Evolutionary conservation across 1,140 invertebrate genomes (phyloP).

Genomic region (Heterodera schachtii): DNA sequence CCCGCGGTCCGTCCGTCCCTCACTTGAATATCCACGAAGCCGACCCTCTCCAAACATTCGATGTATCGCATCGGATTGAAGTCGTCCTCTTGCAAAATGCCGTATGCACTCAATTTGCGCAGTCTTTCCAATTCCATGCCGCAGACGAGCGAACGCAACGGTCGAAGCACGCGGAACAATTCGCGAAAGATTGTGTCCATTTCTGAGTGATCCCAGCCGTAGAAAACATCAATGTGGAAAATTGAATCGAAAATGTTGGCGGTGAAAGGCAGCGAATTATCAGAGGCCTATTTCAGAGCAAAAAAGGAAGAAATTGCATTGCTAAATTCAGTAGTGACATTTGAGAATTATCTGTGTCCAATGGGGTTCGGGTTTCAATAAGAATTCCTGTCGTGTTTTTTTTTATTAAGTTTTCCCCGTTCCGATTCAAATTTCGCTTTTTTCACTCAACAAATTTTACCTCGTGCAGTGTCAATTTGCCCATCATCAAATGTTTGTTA

Average conservation of each 20-base stretch:
- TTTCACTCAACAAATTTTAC: background rate
- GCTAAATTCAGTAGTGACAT: background rate
- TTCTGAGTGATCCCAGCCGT: conserved; percentile 26
- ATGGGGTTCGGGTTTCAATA: too few species aligned
- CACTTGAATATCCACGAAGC: conserved; percentile 26
- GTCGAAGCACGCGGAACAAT: conserved; percentile 33
- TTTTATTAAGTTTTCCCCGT: too few species aligned
- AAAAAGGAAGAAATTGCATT: background rate
- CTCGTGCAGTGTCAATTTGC: background rate
- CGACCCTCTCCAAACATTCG: conserved; percentile 33
- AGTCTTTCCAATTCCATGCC: conserved; percentile 43
- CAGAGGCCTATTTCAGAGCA: background rate
- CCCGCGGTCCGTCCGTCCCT: too few species aligned
- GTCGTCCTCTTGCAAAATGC: conserved; percentile 28
- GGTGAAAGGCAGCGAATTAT: conserved; percentile 30
- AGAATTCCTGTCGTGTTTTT: too few species aligned
- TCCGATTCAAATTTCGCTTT: too few species aligned
- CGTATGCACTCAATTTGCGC: conserved; percentile 27
- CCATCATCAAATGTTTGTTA: background rate
- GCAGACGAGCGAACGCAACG: conserved; percentile 31
- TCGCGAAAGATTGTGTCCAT: conserved; percentile 27
- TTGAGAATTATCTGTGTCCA: background rate
- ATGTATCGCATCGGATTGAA: conserved; percentile 38
- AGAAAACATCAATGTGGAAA: conserved; percentile 47
- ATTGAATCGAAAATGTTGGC: conserved; percentile 34